Evolutionary conservation across 1,140 invertebrate species (phyloP), one percentile per base, ranked within the genome.

Genomic region (Coelopa frigida): DNA sequence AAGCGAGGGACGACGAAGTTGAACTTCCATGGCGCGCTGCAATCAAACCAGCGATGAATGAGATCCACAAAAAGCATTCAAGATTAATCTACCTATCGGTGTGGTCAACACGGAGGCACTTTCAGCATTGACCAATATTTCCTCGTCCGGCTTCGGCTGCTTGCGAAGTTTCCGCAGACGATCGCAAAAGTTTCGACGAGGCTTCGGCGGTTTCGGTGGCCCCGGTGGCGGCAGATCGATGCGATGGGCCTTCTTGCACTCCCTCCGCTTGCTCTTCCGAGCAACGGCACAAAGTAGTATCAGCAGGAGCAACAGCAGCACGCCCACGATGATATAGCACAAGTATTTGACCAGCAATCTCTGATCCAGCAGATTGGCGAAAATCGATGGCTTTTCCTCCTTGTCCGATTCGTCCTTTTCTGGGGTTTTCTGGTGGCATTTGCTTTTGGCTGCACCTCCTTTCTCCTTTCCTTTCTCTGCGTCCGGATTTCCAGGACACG

Each of bases 301-400:
- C 15, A 44, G 23, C 27, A 44, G 20, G 15, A 44, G 35, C 35
- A 44, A 22, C 17, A 44, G 31, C 26, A 44, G 18, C 35, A 44
- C 23, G 8, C 32, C 5, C 15, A 21, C 42, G 5, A 44, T 33
- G 15, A 44, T 32, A 14, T 27, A 44, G 31, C 42, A 44, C 11
- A 44, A 17, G 18, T 44, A 44, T 14, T 44, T 44, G 4, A 44
- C n/a, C n/a, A n/a, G n/a, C n/a, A n/a, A n/a, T n/a, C n/a, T n/a
- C n/a, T n/a, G n/a, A n/a, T n/a, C n/a, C n/a, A n/a, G n/a, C n/a
- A n/a, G n/a, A n/a, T n/a, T n/a, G n/a, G n/a, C n/a, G n/a, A n/a
- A n/a, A n/a, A n/a, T n/a, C n/a, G n/a, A n/a, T n/a, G n/a, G n/a
- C n/a, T n/a, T n/a, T n/a, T n/a, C n/a, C n/a, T n/a, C n/a, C n/a